A percentile compares a stretch with the other conserved stretches of the same genome.
phyloP scores from a whole-genome alignment of 2,113 vertebrate species.

The Heptranchias perlo region DNA sequence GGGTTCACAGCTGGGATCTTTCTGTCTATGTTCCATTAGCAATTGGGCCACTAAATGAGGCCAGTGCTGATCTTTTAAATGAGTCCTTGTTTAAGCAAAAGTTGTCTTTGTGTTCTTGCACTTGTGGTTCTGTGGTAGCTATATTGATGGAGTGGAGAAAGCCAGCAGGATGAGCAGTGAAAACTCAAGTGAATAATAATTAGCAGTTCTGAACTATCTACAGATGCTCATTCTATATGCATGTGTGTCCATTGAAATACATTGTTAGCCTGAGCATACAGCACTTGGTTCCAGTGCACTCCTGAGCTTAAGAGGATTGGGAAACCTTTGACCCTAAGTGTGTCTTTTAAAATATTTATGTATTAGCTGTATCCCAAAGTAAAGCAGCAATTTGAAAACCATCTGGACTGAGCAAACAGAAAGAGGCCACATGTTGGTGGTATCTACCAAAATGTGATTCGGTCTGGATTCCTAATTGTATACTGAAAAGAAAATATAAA shows the following conservation, averaged over 20 bases:
- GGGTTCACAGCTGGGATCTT: neutral
- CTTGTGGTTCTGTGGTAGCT: neutral
- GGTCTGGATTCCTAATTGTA: too few relatives aligned
- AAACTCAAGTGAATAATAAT: neutral
- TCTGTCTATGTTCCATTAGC: neutral
- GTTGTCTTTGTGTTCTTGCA: neutral
- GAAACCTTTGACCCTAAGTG: neutral
- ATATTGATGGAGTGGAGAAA: neutral
- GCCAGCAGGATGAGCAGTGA: neutral
- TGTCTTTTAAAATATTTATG: neutral
- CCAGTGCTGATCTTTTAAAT: neutral
- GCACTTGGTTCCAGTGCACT: neutral
- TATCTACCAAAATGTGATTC: too few relatives aligned
- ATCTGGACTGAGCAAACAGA: neutral
- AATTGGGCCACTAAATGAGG: neutral
- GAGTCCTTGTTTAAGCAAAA: neutral
- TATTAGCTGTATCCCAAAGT: neutral
- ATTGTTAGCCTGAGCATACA: neutral
- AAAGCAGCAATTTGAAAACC: neutral
- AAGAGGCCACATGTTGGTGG: too few relatives aligned
- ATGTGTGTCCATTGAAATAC: neutral
- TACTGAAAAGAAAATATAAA: too few relatives aligned
- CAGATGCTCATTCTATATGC: neutral
- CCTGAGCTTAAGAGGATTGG: neutral
- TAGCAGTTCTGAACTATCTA: neutral